Evolutionary conservation across 2,888 invertebrate genomes (phyloP).

Genomic region (Ellobium chinense): DNA sequence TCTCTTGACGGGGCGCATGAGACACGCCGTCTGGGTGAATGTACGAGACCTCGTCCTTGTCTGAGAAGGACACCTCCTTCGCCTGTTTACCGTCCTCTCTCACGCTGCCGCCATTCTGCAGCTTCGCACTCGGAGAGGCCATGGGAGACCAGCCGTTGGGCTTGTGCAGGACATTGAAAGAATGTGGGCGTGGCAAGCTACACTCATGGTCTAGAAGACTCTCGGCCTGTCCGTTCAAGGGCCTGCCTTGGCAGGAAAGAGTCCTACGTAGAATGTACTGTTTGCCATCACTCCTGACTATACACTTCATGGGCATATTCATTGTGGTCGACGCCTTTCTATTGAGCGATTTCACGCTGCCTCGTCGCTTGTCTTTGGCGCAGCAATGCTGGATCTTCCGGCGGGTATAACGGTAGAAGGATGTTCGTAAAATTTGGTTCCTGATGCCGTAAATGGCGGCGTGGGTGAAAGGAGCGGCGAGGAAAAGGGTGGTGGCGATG

Average conservation of each 20-base stretch:
- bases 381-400: conserved; percentile 63
- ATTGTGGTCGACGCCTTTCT: not conserved
- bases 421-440: conserved; percentile 69
- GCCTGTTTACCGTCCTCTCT: not conserved
- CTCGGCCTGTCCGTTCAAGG: conserved; percentile 20
- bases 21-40: conserved; percentile 20
- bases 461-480: conserved; percentile 68
- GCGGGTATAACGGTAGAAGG: conserved; percentile 65
- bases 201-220: conserved; percentile 23
- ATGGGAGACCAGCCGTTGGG: not conserved
- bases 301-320: conserved; percentile 36
- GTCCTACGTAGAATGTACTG: conserved; percentile 53
- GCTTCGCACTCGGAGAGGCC: not conserved
- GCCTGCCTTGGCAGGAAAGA: conserved; percentile 42
- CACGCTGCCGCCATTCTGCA: not conserved
- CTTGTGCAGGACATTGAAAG: conserved; percentile 54
- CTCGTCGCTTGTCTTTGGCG: conserved; percentile 62
- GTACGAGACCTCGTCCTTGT: conserved; percentile 25
- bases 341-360: conserved; percentile 55
- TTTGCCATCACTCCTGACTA: conserved; percentile 36
- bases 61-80: conserved; percentile 23
- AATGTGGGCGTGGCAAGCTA: conserved; percentile 58
- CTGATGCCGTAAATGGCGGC: conserved; percentile 71
- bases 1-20: conserved; percentile 9
- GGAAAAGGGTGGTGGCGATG: conserved; percentile 66